phyloP scores from a whole-genome alignment of 2,113 vertebrate species.

The Microcebus lehilahytsara region DNA sequence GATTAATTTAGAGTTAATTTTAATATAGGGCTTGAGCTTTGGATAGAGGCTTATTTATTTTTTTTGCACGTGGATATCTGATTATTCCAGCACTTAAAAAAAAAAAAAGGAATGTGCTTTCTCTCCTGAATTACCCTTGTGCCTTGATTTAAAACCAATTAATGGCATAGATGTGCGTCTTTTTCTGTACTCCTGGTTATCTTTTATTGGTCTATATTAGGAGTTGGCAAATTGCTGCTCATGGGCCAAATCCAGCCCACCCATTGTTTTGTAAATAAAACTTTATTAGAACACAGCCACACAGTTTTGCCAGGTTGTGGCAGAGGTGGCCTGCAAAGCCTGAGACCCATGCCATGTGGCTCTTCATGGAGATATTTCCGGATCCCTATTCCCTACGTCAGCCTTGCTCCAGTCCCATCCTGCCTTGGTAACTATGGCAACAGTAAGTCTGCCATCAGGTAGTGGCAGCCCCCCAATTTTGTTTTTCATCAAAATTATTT shows the following conservation, averaged over 20 bases:
- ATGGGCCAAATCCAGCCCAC: not conserved
- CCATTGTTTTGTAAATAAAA: not conserved
- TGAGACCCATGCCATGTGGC: not conserved
- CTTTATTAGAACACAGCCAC: not conserved
- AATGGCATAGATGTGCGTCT: not conserved
- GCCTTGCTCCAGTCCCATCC: not conserved
- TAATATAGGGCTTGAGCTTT: not conserved
- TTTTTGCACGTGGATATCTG: not conserved
- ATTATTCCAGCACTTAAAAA: not conserved
- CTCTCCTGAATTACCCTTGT: not conserved
- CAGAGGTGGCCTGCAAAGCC: not conserved
- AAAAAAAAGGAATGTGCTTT: not conserved
- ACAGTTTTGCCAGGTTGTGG: not conserved
- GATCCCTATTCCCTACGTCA: not conserved
- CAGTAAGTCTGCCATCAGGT: not conserved
- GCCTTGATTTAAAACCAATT: not conserved
- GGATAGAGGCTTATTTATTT: not conserved
- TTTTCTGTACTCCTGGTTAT: not conserved
- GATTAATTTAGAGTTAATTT: not conserved
- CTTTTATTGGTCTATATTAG: not conserved
- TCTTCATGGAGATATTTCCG: not conserved
- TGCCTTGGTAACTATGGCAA: not conserved
- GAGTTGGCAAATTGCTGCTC: not conserved
- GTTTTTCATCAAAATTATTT: not conserved
- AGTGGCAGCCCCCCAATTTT: not conserved